Conservation (phyloP, 2,888 invertebrate genomes). For the Miltochrista miniata region DNA sequence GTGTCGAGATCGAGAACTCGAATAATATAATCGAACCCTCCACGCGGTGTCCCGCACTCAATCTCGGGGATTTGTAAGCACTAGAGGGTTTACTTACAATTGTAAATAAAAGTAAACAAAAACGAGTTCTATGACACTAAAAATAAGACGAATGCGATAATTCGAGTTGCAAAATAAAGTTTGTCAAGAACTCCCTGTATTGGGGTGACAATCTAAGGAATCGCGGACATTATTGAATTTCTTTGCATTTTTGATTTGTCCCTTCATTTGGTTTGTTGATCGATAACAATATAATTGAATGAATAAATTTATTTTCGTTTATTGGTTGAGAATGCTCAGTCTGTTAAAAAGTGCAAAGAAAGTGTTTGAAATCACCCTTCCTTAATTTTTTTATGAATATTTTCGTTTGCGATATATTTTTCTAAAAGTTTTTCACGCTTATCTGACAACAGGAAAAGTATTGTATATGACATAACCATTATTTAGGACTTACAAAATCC, state of each 20-base stretch:
- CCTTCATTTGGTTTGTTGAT: slow-evolving; percentile 61
- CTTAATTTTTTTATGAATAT: neutral
- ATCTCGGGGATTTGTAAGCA: slow-evolving; percentile 72
- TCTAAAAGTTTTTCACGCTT: neutral
- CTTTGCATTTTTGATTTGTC: slow-evolving; percentile 76
- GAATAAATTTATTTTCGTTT: slow-evolving; percentile 15
- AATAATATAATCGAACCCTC: slow-evolving; percentile 77
- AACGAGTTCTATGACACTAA: slow-evolving; percentile 37
- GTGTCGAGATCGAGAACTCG: slow-evolving; percentile 70
- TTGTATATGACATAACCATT: no score
- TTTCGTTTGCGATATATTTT: neutral
- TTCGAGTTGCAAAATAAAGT: slow-evolving; percentile 17
- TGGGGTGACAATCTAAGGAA: slow-evolving; percentile 77
- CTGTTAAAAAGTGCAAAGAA: neutral
- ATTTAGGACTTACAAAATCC: no score
- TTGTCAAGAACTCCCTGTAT: slow-evolving; percentile 52
- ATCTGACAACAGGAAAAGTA: no score
- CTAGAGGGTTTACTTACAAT: slow-evolving; percentile 35
- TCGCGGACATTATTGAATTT: slow-evolving; percentile 77
- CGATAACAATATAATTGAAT: slow-evolving; percentile 46
- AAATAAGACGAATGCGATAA: slow-evolving; percentile 26
- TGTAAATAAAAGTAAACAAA: slow-evolving; percentile 32
- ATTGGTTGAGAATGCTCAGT: slow-evolving; percentile 3
- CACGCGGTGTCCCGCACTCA: slow-evolving; percentile 66
- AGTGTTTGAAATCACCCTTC: neutral